These are phyloP conservation scores for Protosalanx chinensis DNA, from an alignment of 2,797 vertebrate genomes.

Conservation along the genomic window DNA sequence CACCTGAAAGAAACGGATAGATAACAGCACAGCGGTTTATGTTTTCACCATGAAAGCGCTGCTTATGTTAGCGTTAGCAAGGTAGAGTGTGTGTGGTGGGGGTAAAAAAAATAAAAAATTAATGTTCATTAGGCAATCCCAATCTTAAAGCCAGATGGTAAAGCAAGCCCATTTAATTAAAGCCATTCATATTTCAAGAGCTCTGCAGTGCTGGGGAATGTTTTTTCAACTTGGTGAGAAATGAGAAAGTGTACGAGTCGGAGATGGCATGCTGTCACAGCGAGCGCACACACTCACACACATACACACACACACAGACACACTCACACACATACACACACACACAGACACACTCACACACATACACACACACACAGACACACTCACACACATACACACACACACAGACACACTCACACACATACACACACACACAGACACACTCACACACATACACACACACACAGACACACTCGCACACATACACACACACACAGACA, in stretches of 20 bases:
- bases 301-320: background rate
- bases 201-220: slow-evolving; percentile 31
- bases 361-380: slow-evolving; percentile 1
- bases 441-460: background rate
- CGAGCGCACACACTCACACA: background rate
- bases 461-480: too few relatives aligned
- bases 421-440: slow-evolving; percentile 1
- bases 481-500: slow-evolving; percentile 1
- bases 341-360: background rate
- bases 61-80: slow-evolving; percentile 39
- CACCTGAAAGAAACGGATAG: slow-evolving; percentile 31
- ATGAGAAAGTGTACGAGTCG: background rate
- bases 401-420: too few relatives aligned
- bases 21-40: slow-evolving; percentile 42
- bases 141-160: slow-evolving; percentile 58
- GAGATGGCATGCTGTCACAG: too few relatives aligned
- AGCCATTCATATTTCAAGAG: slow-evolving; percentile 61
- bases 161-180: slow-evolving; percentile 54
- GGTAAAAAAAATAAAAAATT: background rate
- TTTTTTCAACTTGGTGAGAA: slow-evolving; percentile 5
- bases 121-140: slow-evolving; percentile 48
- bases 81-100: slow-evolving; percentile 21
- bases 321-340: background rate
- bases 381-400: background rate
- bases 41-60: slow-evolving; percentile 45